A percentile compares a stretch with the other conserved stretches of the same genome.
Conservation (phyloP, 2,888 invertebrate species). For the Trypoxylon attenuatum region DNA sequence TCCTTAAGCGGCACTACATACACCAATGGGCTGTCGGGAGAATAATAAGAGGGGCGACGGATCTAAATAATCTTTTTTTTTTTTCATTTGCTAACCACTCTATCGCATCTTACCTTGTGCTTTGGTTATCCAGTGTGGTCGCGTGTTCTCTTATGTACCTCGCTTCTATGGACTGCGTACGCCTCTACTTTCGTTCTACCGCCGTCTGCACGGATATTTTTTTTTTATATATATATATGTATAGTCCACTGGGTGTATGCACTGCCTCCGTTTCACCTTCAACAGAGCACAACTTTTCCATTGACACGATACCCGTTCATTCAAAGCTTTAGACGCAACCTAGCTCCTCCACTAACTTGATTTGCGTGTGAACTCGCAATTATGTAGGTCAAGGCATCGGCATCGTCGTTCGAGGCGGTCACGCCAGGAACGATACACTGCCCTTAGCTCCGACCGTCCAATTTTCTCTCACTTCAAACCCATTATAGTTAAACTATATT, state of each 20-base stretch:
- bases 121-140: background rate
- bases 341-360: conserved; percentile 33
- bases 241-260: conserved; percentile 57
- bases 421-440: conserved; percentile 21
- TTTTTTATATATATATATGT: conserved; percentile 17
- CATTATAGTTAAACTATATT: too few species aligned
- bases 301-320: conserved; percentile 45
- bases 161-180: conserved; percentile 3
- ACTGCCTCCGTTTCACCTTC: conserved; percentile 40
- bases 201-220: conserved; percentile 35
- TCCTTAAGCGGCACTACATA: conserved; percentile 55
- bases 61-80: background rate
- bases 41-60: conserved; percentile 24
- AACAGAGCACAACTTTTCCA: conserved; percentile 36
- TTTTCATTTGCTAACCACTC: background rate
- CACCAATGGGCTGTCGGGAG: conserved; percentile 53
- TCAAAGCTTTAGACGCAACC: conserved; percentile 43
- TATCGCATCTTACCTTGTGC: background rate
- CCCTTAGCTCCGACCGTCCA: too few species aligned
- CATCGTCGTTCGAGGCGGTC: conserved; percentile 13
- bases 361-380: conserved; percentile 39
- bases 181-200: conserved; percentile 13
- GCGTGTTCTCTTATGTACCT: background rate
- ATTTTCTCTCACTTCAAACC: too few species aligned
- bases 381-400: conserved; percentile 31